These are phyloP conservation scores for Sitobion miscanthi DNA, from an alignment of 1,140 invertebrate genomes.

Conservation along the genomic window DNA sequence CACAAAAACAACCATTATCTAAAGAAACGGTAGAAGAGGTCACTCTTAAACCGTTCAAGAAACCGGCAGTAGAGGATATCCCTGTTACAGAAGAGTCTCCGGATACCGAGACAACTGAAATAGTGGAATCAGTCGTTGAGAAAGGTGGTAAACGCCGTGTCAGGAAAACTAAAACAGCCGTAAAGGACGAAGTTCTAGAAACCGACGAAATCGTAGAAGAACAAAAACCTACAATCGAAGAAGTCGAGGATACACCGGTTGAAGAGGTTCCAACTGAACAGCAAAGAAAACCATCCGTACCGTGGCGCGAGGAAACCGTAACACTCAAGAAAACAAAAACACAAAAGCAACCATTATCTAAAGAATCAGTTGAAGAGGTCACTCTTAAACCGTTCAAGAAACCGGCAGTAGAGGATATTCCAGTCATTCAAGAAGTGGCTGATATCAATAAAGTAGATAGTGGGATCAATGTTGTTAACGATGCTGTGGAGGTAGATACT, in stretches of 20 bases:
- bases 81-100: slow-evolving; percentile 2
- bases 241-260: neutral
- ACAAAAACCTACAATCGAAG: neutral
- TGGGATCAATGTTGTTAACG: too few relatives aligned
- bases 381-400: slow-evolving; percentile 62
- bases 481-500: too few relatives aligned
- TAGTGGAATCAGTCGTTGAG: neutral
- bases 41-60: slow-evolving; percentile 62
- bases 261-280: neutral
- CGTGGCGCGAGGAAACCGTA: slow-evolving; percentile 60
- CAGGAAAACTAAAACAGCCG: slow-evolving; percentile 4
- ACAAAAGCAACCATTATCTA: slow-evolving; percentile 60
- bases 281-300: slow-evolving; percentile 28
- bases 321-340: slow-evolving; percentile 59
- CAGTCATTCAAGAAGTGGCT: neutral
- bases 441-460: neutral
- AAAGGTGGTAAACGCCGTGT: slow-evolving; percentile 39
- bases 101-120: neutral
- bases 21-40: slow-evolving; percentile 64
- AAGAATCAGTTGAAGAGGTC: slow-evolving; percentile 64
- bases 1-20: slow-evolving; percentile 59
- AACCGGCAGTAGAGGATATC: slow-evolving; percentile 52
- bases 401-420: neutral
- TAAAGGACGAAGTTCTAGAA: neutral
- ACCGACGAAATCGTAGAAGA: neutral